These are phyloP conservation scores for Subanguina moxae DNA, from an alignment of 1,140 invertebrate species.

Conservation along the genomic window DNA sequence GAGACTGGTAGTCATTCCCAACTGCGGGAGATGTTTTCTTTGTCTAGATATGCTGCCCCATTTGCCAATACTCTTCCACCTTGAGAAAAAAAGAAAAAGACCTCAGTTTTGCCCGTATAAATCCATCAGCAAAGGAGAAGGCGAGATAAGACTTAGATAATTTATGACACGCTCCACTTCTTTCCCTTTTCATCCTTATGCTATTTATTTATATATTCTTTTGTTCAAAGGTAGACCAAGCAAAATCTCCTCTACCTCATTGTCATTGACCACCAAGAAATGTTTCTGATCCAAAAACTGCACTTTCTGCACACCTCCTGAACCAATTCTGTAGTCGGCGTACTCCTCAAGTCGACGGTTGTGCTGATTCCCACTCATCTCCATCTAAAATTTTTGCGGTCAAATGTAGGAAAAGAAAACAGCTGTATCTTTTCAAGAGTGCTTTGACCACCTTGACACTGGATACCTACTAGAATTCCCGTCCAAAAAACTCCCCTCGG, in stretches of 20 bases:
- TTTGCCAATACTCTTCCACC: too few relatives aligned
- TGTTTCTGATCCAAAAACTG: conserved; percentile 36
- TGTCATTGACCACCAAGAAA: conserved; percentile 10
- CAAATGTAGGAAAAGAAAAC: background rate
- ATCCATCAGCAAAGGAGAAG: background rate
- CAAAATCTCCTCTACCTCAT: too few relatives aligned
- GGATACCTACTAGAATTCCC: too few relatives aligned
- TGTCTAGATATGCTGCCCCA: too few relatives aligned
- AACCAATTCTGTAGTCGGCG: conserved; percentile 24
- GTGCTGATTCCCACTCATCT: conserved; percentile 18
- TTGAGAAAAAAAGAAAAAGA: background rate
- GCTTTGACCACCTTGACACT: too few relatives aligned
- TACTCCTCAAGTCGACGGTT: conserved; percentile 24
- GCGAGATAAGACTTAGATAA: conserved; percentile 7
- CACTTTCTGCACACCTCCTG: conserved; percentile 10
- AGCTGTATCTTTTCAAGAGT: too few relatives aligned
- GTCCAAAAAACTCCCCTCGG: too few relatives aligned
- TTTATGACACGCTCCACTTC: background rate
- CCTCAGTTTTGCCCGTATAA: too few relatives aligned
- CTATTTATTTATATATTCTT: background rate
- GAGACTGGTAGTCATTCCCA: too few relatives aligned
- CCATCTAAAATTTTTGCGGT: conserved; percentile 16
- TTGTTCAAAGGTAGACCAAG: background rate
- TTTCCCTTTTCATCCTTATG: background rate
- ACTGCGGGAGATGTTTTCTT: too few relatives aligned